These are phyloP conservation scores for cattle (Bos taurus) DNA, from an alignment of 2,113 vertebrate genomes.

Conservation along the genomic window ARS-UCD2.0 NC_037342.1:26360001-26360500, in stretches of 20 bases:
- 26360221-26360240: not conserved
- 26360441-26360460: not conserved
- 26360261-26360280: not conserved
- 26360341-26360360: not conserved
- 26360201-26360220: not conserved
- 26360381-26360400: not conserved
- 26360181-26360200: not conserved
- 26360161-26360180: no score
- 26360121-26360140: not conserved
- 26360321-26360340: not conserved
- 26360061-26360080: not conserved
- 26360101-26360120: not conserved
- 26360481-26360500: not conserved
- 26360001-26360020: not conserved
- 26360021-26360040: not conserved
- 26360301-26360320: not conserved
- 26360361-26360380: not conserved
- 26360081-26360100: not conserved
- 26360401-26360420: not conserved
- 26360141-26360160: not conserved
- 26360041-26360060: not conserved
- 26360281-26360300: not conserved
- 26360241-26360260: not conserved
- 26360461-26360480: not conserved
- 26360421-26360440: not conserved